These are phyloP conservation scores for Pristiophorus japonicus DNA, from an alignment of 2,113 vertebrate species.

Conservation along the genomic window DNA sequence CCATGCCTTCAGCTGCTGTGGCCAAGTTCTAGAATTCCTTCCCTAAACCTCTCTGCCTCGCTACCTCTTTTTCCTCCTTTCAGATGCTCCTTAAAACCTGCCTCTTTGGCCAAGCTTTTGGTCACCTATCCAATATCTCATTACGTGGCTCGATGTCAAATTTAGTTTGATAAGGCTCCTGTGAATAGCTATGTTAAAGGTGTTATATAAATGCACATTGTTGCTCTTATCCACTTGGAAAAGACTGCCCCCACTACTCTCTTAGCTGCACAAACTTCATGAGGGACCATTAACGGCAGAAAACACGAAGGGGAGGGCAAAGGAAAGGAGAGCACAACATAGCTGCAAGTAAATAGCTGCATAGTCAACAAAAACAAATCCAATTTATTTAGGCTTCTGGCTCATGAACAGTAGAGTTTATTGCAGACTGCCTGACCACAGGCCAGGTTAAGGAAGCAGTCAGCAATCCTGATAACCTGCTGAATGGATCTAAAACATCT, in stretches of 20 bases:
- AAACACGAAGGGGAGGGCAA: background rate
- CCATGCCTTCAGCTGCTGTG: background rate
- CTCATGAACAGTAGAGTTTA: background rate
- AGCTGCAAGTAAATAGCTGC: background rate
- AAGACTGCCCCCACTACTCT: background rate
- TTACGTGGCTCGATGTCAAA: background rate
- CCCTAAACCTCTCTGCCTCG: background rate
- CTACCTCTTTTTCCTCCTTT: background rate
- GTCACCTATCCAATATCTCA: background rate
- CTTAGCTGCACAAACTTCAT: background rate
- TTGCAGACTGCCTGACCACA: background rate
- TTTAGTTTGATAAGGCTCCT: background rate
- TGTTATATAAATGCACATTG: background rate
- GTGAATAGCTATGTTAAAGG: background rate
- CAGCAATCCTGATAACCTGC: background rate
- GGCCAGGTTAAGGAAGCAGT: background rate
- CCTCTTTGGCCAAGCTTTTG: background rate
- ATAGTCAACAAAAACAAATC: background rate
- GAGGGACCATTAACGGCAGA: background rate
- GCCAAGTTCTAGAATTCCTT: background rate
- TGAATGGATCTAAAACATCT: background rate
- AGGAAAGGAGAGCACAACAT: background rate
- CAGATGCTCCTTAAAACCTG: background rate
- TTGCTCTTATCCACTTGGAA: background rate
- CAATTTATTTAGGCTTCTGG: background rate